Base-by-base conservation (phyloP, 2,888 invertebrate genomes). In the Macrosiphum euphorbiae region DNA sequence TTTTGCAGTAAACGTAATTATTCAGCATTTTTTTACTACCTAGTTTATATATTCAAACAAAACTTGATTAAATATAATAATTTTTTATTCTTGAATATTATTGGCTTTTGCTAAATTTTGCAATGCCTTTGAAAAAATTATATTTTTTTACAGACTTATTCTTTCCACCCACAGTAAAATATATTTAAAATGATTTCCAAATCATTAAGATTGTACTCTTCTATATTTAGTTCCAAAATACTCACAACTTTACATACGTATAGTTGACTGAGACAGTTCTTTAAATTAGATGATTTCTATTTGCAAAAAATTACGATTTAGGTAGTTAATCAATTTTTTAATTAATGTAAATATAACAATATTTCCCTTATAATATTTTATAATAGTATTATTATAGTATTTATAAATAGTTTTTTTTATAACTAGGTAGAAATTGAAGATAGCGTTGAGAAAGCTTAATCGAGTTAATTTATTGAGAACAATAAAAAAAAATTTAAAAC, bases 21-120 rank as follows among this genome's bases (percentile, higher is more conserved):
- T 90, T 78, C 90, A 16, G 13, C 47, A 78, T 41, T 55, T 86
- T 86, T 61, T 87, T 55, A 55, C 55, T 55, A 52, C 52, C 87
- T 47, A 35, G 55, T 50, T 13, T 47, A 87, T 47, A 87, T 61
- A 87, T 92, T 92, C 86, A 87, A 92, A 92, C 50, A 52, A 26
- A 16, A 90, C 35, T 78, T 52, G 78, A 90, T 90, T 78, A 90
- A 78, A 61, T 44, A 78, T 1, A 50, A 90, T 67, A 78, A 26
- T 78, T 78, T 78, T 90, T 78, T 35, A 28, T 50, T 47, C 50
- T 78, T 84, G 16, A 55, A 61, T 90, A 90, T 55, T n/a, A 50
- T 92, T 61, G 86, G 13, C 47, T 87, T 87, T 86, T 35, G 13
- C 10, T 35, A 16, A 35, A 78, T 47, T 61, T 61, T 8, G 35